Evolutionary conservation across 2,113 vertebrate species (phyloP).

Genomic region (Nannobrachium achirus): DNA sequence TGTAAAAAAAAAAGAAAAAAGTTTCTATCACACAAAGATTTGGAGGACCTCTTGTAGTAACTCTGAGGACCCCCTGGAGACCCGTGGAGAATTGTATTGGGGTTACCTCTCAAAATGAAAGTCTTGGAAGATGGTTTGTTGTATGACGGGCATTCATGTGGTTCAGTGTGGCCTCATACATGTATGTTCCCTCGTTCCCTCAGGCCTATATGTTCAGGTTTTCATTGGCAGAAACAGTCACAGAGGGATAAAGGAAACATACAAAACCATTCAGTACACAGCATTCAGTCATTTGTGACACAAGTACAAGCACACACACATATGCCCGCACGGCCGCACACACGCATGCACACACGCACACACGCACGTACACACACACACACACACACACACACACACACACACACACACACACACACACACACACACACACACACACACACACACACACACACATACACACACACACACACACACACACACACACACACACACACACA

Average conservation of each 20-base stretch:
- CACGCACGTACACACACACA: neutral
- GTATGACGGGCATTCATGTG: no score
- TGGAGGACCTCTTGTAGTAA: no score
- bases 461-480: conserved; percentile 16
- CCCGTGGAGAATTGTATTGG: no score
- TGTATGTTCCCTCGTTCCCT: no score
- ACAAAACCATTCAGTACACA: neutral
- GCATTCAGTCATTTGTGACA: neutral
- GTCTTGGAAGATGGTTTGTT: neutral
- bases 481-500: conserved; percentile 4
- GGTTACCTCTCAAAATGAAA: conserved; percentile 19
- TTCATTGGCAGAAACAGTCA: no score
- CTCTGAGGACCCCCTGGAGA: no score
- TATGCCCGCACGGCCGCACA: neutral
- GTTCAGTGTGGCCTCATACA: no score
- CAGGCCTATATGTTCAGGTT: no score
- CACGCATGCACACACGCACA: neutral
- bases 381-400: no score
- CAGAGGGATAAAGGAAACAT: neutral
- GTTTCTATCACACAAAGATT: no score
- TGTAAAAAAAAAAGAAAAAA: no score
- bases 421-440: neutral
- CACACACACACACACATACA: neutral
- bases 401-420: no score
- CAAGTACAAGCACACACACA: neutral